Conservation (phyloP, 2,888 invertebrate genomes). For the Parnassius glacialis region DNA sequence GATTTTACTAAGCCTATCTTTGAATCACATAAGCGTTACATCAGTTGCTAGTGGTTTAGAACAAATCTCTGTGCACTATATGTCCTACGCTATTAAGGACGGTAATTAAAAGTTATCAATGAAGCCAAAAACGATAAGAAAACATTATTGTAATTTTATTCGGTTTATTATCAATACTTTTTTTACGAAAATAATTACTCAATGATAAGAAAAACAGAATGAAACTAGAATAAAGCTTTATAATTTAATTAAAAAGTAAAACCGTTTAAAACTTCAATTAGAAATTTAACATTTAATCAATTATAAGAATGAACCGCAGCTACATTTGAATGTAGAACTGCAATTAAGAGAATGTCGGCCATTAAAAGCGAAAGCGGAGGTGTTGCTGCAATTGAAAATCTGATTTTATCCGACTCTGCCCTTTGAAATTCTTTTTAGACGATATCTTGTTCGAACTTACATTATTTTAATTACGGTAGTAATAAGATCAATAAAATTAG, state of each 20-base stretch:
- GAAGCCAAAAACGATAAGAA: too few relatives aligned
- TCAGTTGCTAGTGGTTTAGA: too few relatives aligned
- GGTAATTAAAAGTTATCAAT: too few relatives aligned
- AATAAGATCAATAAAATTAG: not conserved
- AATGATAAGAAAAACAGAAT: too few relatives aligned
- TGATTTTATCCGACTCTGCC: conserved; percentile 4
- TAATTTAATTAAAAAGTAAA: not conserved
- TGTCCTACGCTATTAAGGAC: too few relatives aligned
- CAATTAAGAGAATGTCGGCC: conserved; percentile 13
- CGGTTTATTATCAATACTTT: too few relatives aligned
- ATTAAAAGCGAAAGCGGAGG: conserved; percentile 10
- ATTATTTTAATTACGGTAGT: not conserved
- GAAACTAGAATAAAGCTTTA: not conserved
- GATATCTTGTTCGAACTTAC: not conserved
- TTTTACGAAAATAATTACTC: too few relatives aligned
- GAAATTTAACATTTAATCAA: not conserved
- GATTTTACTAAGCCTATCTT: too few relatives aligned
- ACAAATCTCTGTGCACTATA: too few relatives aligned
- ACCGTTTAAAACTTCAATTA: not conserved
- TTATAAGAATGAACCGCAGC: not conserved
- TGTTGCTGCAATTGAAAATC: not conserved
- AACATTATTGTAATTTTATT: too few relatives aligned
- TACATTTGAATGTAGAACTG: conserved; percentile 7
- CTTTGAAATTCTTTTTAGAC: not conserved
- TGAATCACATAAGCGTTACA: too few relatives aligned